Evolutionary conservation across 2,113 vertebrate species (phyloP).

Genomic region (Apaloderma vittatum): DNA sequence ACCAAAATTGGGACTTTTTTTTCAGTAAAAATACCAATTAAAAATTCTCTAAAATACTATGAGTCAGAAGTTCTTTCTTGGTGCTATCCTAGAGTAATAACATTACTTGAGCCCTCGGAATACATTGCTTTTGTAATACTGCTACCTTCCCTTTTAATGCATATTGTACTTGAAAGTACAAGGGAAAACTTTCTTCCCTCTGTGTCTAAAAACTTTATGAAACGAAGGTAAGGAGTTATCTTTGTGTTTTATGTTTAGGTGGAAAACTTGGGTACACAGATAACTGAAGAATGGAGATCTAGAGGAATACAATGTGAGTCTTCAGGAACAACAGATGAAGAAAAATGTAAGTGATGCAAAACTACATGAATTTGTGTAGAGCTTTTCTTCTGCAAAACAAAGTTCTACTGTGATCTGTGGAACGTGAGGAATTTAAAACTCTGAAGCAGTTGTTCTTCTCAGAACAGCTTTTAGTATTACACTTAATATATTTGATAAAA

Average conservation of each 20-base stretch:
- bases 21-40: not conserved
- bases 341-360: conserved; percentile 55
- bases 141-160: not conserved
- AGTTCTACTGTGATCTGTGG: not conserved
- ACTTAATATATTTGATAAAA: not conserved
- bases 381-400: not conserved
- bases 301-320: not conserved
- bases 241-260: conserved; percentile 50
- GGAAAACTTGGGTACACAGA: conserved; percentile 25
- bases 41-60: not conserved
- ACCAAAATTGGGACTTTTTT: not conserved
- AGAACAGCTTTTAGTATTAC: not conserved
- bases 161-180: not conserved
- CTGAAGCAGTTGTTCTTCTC: not conserved
- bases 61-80: not conserved
- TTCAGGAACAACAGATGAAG: not conserved
- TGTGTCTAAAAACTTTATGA: not conserved
- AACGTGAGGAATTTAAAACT: not conserved
- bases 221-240: not conserved
- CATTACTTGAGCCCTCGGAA: not conserved
- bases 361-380: not conserved
- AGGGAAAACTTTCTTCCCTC: not conserved
- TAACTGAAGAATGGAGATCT: conserved; percentile 29
- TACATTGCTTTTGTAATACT: not conserved
- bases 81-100: not conserved